Evolutionary conservation across 2,113 vertebrate species (phyloP).

Genomic region (Nettapus auritus): DNA sequence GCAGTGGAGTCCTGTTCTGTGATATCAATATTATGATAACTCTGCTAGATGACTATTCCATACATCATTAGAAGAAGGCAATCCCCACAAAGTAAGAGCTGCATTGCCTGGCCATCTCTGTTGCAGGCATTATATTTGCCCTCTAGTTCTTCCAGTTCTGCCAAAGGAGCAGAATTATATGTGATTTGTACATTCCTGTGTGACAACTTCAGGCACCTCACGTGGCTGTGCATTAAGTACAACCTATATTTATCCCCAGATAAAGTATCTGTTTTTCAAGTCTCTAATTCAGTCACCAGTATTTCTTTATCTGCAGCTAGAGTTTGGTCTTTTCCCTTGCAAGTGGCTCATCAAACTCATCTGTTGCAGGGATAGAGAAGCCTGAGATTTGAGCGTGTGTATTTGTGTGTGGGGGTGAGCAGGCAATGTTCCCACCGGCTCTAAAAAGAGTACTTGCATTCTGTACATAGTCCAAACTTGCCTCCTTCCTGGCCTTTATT

Average conservation of each 20-base stretch:
- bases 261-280: not conserved
- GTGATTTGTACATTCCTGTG: not conserved
- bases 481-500: constrained; percentile 64
- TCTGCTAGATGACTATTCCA: not conserved
- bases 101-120: accelerated
- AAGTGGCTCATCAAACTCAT: not conserved
- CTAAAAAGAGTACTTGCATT: not conserved
- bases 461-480: constrained; percentile 28
- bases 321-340: not conserved
- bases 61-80: not conserved
- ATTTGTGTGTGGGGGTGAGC: not conserved
- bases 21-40: not conserved
- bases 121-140: not conserved
- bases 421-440: not conserved
- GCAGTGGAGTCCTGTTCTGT: not conserved
- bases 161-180: not conserved
- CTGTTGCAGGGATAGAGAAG: not conserved
- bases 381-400: not conserved
- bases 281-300: not conserved
- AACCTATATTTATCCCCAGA: not conserved
- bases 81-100: not conserved
- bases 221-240: not conserved
- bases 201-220: not conserved
- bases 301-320: not conserved
- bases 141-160: not conserved